Conservation (phyloP, 2,797 vertebrate genomes). For the Limnodromus scolopaceus region DNA sequence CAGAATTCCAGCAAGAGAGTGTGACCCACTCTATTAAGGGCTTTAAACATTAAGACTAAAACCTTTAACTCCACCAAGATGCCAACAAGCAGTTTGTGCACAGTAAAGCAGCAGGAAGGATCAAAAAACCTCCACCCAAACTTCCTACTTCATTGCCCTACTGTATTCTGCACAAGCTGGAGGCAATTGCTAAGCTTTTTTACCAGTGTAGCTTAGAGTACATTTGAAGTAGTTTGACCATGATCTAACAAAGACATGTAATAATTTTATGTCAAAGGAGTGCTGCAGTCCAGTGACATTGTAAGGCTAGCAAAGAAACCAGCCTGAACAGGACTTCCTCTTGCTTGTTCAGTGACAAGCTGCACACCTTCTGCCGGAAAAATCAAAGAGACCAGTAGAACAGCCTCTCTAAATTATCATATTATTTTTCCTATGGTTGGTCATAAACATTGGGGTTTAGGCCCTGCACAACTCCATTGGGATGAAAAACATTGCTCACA, state of each 20-base stretch:
- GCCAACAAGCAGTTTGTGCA: conserved; percentile 7
- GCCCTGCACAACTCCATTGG: rapidly evolving
- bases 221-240: neutral
- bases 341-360: neutral
- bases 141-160: neutral
- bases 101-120: neutral
- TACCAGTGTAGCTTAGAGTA: neutral
- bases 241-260: neutral
- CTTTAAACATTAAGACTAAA: conserved; percentile 15
- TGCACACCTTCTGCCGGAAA: neutral
- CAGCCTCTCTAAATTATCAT: neutral
- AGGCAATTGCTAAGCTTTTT: neutral
- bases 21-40: conserved; percentile 43
- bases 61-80: conserved; percentile 41
- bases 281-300: neutral
- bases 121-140: neutral
- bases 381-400: rapidly evolving
- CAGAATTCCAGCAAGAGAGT: conserved; percentile 19
- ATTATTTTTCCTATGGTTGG: neutral
- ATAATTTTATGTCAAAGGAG: neutral
- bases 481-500: neutral
- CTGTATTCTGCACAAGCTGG: neutral
- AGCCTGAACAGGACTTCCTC: neutral
- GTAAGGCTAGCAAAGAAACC: neutral
- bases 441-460: neutral